These are phyloP conservation scores for Diabrotica virgifera DNA, from an alignment of 1,140 invertebrate genomes.

Conservation along the genomic window DNA sequence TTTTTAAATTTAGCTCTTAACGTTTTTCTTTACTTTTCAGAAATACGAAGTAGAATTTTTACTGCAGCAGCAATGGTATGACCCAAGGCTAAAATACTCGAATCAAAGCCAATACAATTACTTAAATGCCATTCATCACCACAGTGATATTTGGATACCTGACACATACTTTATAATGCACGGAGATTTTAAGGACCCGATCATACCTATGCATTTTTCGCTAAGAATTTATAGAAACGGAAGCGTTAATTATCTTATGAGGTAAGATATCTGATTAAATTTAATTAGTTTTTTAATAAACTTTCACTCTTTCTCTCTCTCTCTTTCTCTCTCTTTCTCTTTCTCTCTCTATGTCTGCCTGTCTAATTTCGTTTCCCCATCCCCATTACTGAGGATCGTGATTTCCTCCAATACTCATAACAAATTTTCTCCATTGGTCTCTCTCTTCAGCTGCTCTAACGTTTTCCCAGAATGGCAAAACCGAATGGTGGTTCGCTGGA, in stretches of 20 bases:
- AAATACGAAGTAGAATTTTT: slow-evolving; percentile 95
- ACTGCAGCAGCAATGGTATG: slow-evolving; percentile 87
- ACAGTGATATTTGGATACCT: slow-evolving; percentile 85
- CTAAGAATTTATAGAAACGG: slow-evolving; percentile 87
- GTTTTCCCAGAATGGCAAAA: no score
- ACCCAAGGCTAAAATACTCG: slow-evolving; percentile 79
- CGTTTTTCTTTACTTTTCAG: slow-evolving; percentile 52
- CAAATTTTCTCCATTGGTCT: no score
- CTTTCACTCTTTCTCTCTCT: no score
- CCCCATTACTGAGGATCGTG: no score
- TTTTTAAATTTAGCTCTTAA: no score
- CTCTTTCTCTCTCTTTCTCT: no score
- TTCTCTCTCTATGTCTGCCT: no score
- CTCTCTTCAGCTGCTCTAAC: no score
- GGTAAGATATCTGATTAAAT: slow-evolving; percentile 53
- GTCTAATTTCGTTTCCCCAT: no score
- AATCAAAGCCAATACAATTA: slow-evolving; percentile 82
- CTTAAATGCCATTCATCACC: slow-evolving; percentile 87
- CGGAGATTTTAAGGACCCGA: slow-evolving; percentile 88
- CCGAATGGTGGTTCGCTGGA: no score
- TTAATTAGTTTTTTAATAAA: no score
- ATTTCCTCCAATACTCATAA: no score
- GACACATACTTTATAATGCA: slow-evolving; percentile 96
- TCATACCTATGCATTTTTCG: slow-evolving; percentile 87
- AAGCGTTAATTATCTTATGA: slow-evolving; percentile 89